These are phyloP conservation scores for Aleiodes alternator DNA, from an alignment of 2,888 invertebrate species.

Conservation along the genomic window DNA sequence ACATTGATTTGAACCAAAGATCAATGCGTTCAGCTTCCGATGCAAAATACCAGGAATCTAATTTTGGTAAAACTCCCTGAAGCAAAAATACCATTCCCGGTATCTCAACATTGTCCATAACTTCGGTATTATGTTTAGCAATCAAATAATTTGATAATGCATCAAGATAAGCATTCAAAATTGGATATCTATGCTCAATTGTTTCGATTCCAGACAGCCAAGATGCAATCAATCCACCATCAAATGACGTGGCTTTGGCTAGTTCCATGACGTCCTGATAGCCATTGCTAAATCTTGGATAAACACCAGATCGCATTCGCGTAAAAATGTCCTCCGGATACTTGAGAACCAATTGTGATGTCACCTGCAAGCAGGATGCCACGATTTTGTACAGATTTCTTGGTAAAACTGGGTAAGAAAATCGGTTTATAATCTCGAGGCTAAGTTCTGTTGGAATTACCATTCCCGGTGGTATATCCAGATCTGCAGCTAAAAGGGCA, in stretches of 20 bases:
- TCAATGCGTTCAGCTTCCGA: conserved; percentile 70
- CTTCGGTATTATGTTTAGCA: conserved; percentile 68
- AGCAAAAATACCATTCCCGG: conserved; percentile 74
- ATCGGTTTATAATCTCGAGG: conserved; percentile 71
- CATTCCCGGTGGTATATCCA: conserved; percentile 69
- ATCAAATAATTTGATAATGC: conserved; percentile 70
- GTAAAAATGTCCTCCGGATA: conserved; percentile 73
- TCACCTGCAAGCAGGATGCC: conserved; percentile 67
- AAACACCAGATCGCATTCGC: conserved; percentile 70
- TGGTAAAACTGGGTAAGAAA: conserved; percentile 69
- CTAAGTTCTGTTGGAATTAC: conserved; percentile 72
- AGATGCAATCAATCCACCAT: conserved; percentile 71
- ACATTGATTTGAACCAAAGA: conserved; percentile 71
- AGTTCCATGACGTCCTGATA: conserved; percentile 70
- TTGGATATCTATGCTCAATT: conserved; percentile 71
- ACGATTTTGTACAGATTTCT: conserved; percentile 69
- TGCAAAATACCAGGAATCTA: conserved; percentile 73
- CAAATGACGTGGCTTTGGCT: conserved; percentile 72
- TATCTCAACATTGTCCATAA: conserved; percentile 71
- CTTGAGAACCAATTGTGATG: conserved; percentile 68
- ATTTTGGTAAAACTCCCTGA: conserved; percentile 72
- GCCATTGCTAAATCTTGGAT: conserved; percentile 71
- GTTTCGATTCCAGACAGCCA: conserved; percentile 73
- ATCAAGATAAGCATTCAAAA: conserved; percentile 71
- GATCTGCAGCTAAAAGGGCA: conserved; percentile 63